Evolutionary conservation across 2,888 invertebrate genomes (phyloP).

Genomic region (Nemapogon koenigi): DNA sequence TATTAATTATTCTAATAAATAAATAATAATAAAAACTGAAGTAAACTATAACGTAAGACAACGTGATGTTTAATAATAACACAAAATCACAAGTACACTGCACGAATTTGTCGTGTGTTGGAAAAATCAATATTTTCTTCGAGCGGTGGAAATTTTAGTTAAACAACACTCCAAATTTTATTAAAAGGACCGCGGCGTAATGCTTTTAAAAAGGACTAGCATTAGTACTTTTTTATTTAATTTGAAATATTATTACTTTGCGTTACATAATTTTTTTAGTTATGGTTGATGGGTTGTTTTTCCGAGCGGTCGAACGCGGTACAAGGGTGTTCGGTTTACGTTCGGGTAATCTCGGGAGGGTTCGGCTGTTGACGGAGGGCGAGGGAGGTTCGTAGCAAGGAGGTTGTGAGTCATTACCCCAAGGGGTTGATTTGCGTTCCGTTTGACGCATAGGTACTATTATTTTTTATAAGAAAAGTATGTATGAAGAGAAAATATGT

Average conservation of each 20-base stretch:
- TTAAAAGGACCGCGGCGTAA: too few species aligned
- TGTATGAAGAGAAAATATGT: too few species aligned
- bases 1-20: too few species aligned
- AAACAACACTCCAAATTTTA: too few species aligned
- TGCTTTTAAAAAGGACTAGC: too few species aligned
- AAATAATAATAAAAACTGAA: too few species aligned
- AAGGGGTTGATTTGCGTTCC: constrained; percentile 48
- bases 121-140: neutral
- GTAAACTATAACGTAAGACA: too few species aligned
- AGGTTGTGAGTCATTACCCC: constrained; percentile 43
- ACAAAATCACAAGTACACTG: too few species aligned
- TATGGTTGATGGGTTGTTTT: constrained; percentile 41
- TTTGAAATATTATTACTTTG: neutral
- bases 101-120: too few species aligned
- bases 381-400: constrained; percentile 15
- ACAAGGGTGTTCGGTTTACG: constrained; percentile 11
- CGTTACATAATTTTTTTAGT: constrained; percentile 47
- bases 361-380: constrained; percentile 38
- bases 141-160: too few species aligned
- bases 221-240: neutral
- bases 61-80: too few species aligned
- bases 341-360: constrained; percentile 28
- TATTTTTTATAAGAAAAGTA: neutral
- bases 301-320: constrained; percentile 29
- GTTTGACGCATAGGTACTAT: constrained; percentile 23